Evolutionary conservation across 2,888 invertebrate species (phyloP), one percentile per base, ranked within the genome.

Genomic region (Dioctria rufipes): DNA sequence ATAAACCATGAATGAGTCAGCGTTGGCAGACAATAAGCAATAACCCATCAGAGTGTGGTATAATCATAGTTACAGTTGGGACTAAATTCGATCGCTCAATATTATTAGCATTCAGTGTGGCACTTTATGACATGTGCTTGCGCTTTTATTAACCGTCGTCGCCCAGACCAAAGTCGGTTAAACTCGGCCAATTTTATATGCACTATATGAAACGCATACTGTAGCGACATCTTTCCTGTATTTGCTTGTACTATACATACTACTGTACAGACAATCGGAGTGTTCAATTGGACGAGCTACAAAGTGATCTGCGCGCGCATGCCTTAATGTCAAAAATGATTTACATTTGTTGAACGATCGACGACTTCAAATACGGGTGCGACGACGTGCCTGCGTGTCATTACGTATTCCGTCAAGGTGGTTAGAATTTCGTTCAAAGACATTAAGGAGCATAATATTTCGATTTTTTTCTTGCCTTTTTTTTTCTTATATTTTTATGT

Each of bases 301-400:
- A 60, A 67, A 80, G 80, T 71, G 80, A 81, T 80, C 80, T 82
- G 77, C 65, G 81, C 82, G 82, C 82, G 81, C 82, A 82, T 82
- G 82, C 82, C 82, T 82, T 78, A 80, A 75, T 82, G 82, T 82
- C 82, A 81, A 77, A 82, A 82, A 82, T 82, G 82, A 82, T 82
- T 82, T 82, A 82, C 82, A 82, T 82, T 82, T 82, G 82, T 82
- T 82, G 81, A 82, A 80, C 82, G 82, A 82, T 82, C 80, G 81
- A 81, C 63, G 82, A 80, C 82, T 82, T 82, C 82, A 80, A 81
- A 82, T 80, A 78, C 79, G 82, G 79, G 81, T 66, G 82, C 80
- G 82, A 81, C 81, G 73, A 78, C 79, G 79, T 81, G 81, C 69
- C 78, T 78, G 67, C 78, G 51, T 39, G 60, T 78, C 63, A 81